Percentiles rank a stretch among this genome's conserved stretches.
Evolutionary conservation across 2,888 invertebrate species (phyloP).

Genomic region (Troides aeacus): DNA sequence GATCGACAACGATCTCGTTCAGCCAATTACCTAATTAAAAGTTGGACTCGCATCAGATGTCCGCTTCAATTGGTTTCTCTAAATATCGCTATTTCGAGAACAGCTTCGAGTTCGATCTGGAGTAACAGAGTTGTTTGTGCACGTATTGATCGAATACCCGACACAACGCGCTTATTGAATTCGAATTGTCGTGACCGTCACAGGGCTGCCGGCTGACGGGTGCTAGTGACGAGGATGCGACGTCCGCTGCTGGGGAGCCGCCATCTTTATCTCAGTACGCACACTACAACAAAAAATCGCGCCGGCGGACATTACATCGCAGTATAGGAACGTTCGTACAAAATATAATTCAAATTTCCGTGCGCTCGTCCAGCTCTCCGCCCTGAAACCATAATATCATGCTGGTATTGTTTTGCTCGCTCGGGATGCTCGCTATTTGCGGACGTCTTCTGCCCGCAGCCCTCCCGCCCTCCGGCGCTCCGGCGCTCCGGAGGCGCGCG

Average conservation of each 20-base stretch:
- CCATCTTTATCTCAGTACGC: background rate
- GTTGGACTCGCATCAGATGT: constrained; percentile 19
- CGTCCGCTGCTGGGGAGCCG: background rate
- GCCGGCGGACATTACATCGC: background rate
- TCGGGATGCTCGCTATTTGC: constrained; percentile 74
- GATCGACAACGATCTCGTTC: background rate
- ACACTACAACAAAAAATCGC: background rate
- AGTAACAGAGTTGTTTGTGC: too few species aligned
- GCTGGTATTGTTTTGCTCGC: constrained; percentile 75
- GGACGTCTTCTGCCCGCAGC: constrained; percentile 51
- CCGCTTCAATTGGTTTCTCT: too few species aligned
- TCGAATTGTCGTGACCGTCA: too few species aligned
- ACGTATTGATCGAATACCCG: too few species aligned
- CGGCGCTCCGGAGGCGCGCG: too few species aligned
- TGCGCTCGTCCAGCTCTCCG: constrained; percentile 38
- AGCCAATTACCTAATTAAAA: constrained; percentile 19
- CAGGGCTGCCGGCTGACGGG: too few species aligned
- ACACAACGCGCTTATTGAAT: too few species aligned
- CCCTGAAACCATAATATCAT: constrained; percentile 69
- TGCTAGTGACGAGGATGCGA: too few species aligned
- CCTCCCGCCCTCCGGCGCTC: constrained; percentile 35
- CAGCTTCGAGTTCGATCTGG: too few species aligned
- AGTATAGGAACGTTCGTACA: constrained; percentile 6
- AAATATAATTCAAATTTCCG: constrained; percentile 26
- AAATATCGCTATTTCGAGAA: too few species aligned